Conservation (phyloP, 1,140 invertebrate species). For the Nephotettix cincticeps region DNA sequence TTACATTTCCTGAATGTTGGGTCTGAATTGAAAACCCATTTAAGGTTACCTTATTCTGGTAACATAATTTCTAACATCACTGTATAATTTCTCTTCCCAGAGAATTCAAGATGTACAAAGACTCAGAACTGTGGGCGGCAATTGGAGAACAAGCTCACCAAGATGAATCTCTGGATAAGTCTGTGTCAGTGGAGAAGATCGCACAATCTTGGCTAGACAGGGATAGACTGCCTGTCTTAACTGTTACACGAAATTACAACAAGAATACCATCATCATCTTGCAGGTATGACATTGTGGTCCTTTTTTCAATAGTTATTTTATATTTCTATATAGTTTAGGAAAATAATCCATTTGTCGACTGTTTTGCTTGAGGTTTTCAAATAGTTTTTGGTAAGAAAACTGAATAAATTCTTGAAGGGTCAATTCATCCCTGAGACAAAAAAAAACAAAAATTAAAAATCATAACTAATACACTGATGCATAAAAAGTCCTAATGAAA, state of each 20-base stretch:
- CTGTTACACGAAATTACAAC: slow-evolving; percentile 66
- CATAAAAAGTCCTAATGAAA: too few relatives aligned
- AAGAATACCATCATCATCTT: slow-evolving; percentile 59
- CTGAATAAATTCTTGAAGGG: too few relatives aligned
- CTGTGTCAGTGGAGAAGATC: slow-evolving; percentile 63
- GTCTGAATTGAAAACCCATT: neutral
- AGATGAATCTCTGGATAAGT: slow-evolving; percentile 56
- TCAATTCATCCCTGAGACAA: too few relatives aligned
- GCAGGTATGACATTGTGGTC: slow-evolving; percentile 68
- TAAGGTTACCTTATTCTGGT: neutral
- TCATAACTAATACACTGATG: too few relatives aligned
- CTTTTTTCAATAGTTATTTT: too few relatives aligned
- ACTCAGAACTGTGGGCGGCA: slow-evolving; percentile 77
- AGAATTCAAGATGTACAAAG: slow-evolving; percentile 71
- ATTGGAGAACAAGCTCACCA: slow-evolving; percentile 64
- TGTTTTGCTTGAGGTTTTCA: too few relatives aligned
- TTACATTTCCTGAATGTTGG: too few relatives aligned
- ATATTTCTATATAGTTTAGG: too few relatives aligned
- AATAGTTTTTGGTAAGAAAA: too few relatives aligned
- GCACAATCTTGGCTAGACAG: slow-evolving; percentile 80
- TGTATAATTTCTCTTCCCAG: slow-evolving; percentile 52
- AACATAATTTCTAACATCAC: neutral
- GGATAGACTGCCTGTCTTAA: slow-evolving; percentile 77
- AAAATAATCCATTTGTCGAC: too few relatives aligned
- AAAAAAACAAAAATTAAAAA: too few relatives aligned